phyloP scores from a whole-genome alignment of 1,140 invertebrate genomes.

The Brachionus manjavacas region DNA sequence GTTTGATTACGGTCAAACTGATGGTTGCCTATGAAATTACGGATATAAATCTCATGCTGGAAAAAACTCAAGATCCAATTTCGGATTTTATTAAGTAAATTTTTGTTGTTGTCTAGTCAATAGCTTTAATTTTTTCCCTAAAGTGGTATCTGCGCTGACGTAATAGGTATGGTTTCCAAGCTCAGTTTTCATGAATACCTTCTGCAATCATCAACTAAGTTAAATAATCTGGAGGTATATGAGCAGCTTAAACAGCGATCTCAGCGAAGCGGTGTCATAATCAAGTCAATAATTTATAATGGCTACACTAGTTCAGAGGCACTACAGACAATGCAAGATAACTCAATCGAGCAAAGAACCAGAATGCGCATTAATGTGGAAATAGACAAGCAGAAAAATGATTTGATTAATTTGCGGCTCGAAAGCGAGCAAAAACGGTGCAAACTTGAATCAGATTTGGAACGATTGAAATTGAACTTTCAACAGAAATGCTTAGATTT shows the following conservation, averaged over 20 bases:
- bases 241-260: constrained; percentile 48
- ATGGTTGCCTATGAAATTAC: constrained; percentile 53
- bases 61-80: constrained; percentile 55
- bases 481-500: not conserved
- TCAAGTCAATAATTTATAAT: constrained; percentile 51
- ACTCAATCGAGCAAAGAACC: constrained; percentile 50
- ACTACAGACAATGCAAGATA: constrained; percentile 51
- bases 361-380: constrained; percentile 48
- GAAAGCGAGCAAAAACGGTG: constrained; percentile 47
- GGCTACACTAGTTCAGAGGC: constrained; percentile 50
- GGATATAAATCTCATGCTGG: constrained; percentile 54
- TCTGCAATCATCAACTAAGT: constrained; percentile 44
- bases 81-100: constrained; percentile 56
- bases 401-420: constrained; percentile 47
- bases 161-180: constrained; percentile 52
- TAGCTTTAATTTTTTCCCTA: constrained; percentile 43
- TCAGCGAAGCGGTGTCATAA: constrained; percentile 47
- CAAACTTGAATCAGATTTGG: constrained; percentile 32
- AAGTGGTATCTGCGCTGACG: constrained; percentile 55
- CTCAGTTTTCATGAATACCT: constrained; percentile 51
- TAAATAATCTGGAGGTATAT: constrained; percentile 48
- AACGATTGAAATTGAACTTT: not conserved
- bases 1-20: constrained; percentile 54
- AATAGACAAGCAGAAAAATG: constrained; percentile 48
- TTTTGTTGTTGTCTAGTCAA: not conserved